Evolutionary conservation across 2,797 vertebrate genomes (phyloP), one percentile per base, ranked within the genome.

Genomic region (Anabas testudineus): DNA sequence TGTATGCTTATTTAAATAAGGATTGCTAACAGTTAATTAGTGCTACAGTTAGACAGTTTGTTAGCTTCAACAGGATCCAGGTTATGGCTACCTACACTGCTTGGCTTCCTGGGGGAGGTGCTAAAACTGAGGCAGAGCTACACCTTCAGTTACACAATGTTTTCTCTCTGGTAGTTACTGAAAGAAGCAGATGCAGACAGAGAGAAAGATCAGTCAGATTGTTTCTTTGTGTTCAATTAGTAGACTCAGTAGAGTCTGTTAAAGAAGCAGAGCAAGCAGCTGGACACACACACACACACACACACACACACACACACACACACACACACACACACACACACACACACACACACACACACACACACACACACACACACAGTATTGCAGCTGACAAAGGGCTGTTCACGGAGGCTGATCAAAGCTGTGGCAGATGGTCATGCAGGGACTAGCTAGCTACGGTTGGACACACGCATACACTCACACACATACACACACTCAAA

Each of bases 321-420:
- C n/a, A 45, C 57, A 65, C 64, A 61, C 65, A 72, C 67, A 62
- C 52, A 69, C 47, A 66, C 71, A 72, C 34, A 68, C 76, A 42
- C 22, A 43, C 52, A 18, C 41, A 78, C 69, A 70, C 78, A 76
- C 24, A 24, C 24, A 24, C 24, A 24, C n/a, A n/a, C 76, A 42
- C 22, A 43, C 52, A 18, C 41, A 78, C 69, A 70, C 78, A 76
- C 24, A 24, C 24, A 24, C 24, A 24, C n/a, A n/a, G n/a, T n/a
- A n/a, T n/a, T n/a, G n/a, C n/a, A n/a, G n/a, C 81, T 82, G 81
- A 89, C 85, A 91, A 88, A 89, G 72, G 61, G 78, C 74, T 79
- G 90, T 91, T 93, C 91, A 93, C 66, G 60, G 88, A 89, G 84
- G 72, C 87, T 85, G 90, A 93, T 93, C 93, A 94, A 92, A 94